Percentiles rank a stretch among this genome's conserved stretches.
Evolutionary conservation across 2,797 vertebrate genomes (phyloP).

Genomic region (Cossypha polioptera): DNA sequence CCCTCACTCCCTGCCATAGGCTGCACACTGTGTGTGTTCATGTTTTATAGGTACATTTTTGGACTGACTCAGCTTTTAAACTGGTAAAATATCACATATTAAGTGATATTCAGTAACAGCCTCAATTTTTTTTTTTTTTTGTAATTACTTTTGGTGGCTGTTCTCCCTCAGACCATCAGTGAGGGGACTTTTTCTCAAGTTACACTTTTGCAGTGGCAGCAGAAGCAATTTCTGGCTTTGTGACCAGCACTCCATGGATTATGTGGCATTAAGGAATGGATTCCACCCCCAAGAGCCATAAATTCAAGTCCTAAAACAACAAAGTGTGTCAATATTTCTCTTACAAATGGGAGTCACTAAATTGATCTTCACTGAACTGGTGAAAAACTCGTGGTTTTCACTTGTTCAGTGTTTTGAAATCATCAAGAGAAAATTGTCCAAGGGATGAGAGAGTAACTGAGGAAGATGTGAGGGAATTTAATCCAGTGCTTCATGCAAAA

Average conservation of each 20-base stretch:
- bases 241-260: not conserved
- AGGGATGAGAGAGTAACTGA: not conserved
- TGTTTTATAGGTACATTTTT: accelerated
- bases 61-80: not conserved
- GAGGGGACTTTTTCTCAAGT: not conserved
- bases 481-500: not conserved
- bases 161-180: not conserved
- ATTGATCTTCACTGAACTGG: not conserved
- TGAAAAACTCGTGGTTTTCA: not conserved
- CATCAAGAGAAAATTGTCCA: not conserved
- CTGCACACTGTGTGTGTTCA: accelerated
- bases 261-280: not conserved
- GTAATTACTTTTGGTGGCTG: not conserved
- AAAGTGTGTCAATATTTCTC: not conserved
- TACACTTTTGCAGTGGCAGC: not conserved
- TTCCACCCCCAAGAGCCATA: not conserved
- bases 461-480: not conserved
- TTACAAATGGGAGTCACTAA: not conserved
- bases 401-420: not conserved
- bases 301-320: conserved; percentile 34
- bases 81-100: not conserved
- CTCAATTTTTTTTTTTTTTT: not conserved
- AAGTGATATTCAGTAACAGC: not conserved
- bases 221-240: not conserved
- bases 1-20: not conserved